Evolutionary conservation across 2,797 vertebrate species (phyloP).

Genomic region (Cryptoblepharus egeriae): DNA sequence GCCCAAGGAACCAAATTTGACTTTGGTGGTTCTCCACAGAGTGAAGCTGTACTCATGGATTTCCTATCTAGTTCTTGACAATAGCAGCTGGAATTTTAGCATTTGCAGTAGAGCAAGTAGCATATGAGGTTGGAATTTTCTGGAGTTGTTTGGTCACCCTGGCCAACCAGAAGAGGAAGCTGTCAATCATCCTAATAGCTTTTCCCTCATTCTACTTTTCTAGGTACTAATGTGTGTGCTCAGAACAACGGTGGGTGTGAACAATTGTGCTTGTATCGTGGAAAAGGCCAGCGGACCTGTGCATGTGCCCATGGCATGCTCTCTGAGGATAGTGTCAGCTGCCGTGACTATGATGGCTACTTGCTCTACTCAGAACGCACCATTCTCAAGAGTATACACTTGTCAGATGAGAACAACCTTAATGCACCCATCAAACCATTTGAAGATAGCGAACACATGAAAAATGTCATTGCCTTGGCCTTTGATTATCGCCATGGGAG

Average conservation of each 20-base stretch:
- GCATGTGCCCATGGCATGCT: constrained; percentile 97
- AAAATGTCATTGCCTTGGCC: constrained; percentile 94
- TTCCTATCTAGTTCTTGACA: too few relatives aligned
- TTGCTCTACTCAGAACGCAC: constrained; percentile 96
- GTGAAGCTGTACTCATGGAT: too few relatives aligned
- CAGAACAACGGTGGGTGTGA: constrained; percentile 91
- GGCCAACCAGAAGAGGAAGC: neutral
- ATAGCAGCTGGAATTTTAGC: neutral
- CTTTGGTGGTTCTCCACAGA: too few relatives aligned
- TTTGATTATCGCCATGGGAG: constrained; percentile 90
- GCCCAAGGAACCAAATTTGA: too few relatives aligned
- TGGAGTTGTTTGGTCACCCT: too few relatives aligned
- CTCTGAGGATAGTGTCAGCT: constrained; percentile 86
- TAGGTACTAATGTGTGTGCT: constrained; percentile 94
- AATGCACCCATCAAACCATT: constrained; percentile 96
- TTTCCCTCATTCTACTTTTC: neutral
- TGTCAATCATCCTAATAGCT: neutral
- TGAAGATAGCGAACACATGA: constrained; percentile 97
- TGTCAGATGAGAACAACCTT: constrained; percentile 97
- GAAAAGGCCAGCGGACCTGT: constrained; percentile 82
- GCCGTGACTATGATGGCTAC: constrained; percentile 95
- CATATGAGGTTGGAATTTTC: neutral
- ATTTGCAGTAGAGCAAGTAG: neutral
- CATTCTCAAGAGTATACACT: constrained; percentile 96
- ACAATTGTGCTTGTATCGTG: constrained; percentile 93